Evolutionary conservation across 1,140 invertebrate species (phyloP).

Genomic region (Trichoplusia ni): DNA sequence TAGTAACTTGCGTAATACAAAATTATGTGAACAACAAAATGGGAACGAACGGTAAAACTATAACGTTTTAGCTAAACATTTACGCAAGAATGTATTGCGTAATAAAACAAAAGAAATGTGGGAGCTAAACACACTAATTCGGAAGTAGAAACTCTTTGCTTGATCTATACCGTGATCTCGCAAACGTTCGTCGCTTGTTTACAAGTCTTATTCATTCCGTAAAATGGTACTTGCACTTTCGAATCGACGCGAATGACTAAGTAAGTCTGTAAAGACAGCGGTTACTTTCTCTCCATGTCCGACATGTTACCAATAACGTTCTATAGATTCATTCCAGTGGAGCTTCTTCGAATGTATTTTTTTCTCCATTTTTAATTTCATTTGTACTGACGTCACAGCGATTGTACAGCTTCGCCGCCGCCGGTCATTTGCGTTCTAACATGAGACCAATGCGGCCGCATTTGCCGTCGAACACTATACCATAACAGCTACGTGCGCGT

Average conservation of each 20-base stretch:
- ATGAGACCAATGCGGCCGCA: slow-evolving; percentile 56
- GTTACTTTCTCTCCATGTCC: slow-evolving; percentile 46
- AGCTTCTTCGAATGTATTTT: slow-evolving; percentile 40
- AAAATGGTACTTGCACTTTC: slow-evolving; percentile 47
- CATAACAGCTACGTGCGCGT: slow-evolving; percentile 42
- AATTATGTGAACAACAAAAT: slow-evolving; percentile 23
- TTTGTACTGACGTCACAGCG: slow-evolving; percentile 59
- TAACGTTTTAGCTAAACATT: slow-evolving; percentile 28
- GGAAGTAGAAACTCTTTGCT: too few relatives aligned
- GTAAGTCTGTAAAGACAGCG: slow-evolving; percentile 27
- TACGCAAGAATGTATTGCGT: slow-evolving; percentile 28
- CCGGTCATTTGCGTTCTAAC: slow-evolving; percentile 65
- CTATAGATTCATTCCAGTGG: slow-evolving; percentile 41
- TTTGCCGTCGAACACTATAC: slow-evolving; percentile 33
- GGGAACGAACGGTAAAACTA: slow-evolving; percentile 23
- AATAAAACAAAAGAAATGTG: slow-evolving; percentile 28
- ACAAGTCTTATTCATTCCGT: slow-evolving; percentile 30
- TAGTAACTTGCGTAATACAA: neutral
- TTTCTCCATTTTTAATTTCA: slow-evolving; percentile 60
- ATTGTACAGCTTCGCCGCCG: slow-evolving; percentile 55
- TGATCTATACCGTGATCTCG: too few relatives aligned
- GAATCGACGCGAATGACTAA: slow-evolving; percentile 41
- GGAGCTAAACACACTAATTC: slow-evolving; percentile 21
- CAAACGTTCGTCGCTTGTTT: too few relatives aligned
- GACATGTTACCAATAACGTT: slow-evolving; percentile 41